Conservation (phyloP, 1,140 invertebrate species). For the Caligus rogercresseyi region DNA sequence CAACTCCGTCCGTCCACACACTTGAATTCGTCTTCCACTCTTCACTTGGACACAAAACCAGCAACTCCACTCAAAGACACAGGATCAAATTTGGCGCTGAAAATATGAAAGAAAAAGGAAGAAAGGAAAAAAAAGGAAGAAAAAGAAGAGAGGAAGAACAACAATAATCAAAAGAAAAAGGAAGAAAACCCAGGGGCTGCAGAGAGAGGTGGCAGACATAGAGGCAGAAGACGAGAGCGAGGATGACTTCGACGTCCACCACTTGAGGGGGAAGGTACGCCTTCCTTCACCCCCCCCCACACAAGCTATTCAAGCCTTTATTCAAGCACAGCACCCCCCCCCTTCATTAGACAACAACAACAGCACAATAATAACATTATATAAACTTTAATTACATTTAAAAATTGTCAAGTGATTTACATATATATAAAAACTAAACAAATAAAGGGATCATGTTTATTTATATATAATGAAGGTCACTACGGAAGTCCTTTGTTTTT, state of each 20-base stretch:
- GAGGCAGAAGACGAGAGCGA: background rate
- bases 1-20: background rate
- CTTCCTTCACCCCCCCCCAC: background rate
- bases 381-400: too few relatives aligned
- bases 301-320: too few relatives aligned
- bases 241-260: background rate
- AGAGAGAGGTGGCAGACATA: background rate
- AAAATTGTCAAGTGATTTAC: too few relatives aligned
- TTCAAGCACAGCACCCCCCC: too few relatives aligned
- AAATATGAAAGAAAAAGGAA: too few relatives aligned
- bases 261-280: too few relatives aligned
- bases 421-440: too few relatives aligned
- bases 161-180: too few relatives aligned
- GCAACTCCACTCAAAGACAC: background rate
- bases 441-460: background rate
- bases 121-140: background rate
- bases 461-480: background rate
- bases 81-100: background rate
- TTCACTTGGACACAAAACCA: background rate
- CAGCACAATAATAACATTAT: too few relatives aligned
- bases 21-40: background rate
- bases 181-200: background rate
- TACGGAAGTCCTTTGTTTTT: background rate
- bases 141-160: background rate
- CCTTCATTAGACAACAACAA: too few relatives aligned